Conservation (phyloP, 2,113 vertebrate genomes). For the Rhinoptilus africanus region DNA sequence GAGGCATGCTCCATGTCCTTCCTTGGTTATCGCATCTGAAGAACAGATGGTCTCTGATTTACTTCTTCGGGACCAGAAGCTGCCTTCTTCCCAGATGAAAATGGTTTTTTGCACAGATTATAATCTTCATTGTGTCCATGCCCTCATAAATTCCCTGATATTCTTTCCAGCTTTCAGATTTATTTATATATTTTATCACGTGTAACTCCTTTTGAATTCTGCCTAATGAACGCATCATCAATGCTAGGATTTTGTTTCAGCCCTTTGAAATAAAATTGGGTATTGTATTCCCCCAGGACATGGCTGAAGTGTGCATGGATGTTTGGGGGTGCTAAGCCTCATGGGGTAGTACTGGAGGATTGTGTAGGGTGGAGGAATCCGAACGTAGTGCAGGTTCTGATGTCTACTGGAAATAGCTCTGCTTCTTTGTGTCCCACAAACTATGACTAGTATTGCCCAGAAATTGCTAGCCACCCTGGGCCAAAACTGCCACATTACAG, state of each 20-base stretch:
- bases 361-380: background rate
- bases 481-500: background rate
- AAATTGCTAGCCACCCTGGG: background rate
- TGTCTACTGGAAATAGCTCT: background rate
- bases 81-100: background rate
- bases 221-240: background rate
- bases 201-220: background rate
- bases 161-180: background rate
- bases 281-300: background rate
- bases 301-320: background rate
- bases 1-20: background rate
- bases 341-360: background rate
- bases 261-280: background rate
- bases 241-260: background rate
- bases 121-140: background rate
- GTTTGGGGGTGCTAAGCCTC: background rate
- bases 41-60: background rate
- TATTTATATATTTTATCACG: rapidly evolving
- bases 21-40: background rate
- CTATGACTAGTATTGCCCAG: background rate
- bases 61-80: background rate
- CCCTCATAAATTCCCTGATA: background rate
- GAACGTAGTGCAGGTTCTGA: background rate
- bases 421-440: background rate
- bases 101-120: background rate